phyloP scores from a whole-genome alignment of 2,888 invertebrate genomes.

The Ligdia adustata region DNA sequence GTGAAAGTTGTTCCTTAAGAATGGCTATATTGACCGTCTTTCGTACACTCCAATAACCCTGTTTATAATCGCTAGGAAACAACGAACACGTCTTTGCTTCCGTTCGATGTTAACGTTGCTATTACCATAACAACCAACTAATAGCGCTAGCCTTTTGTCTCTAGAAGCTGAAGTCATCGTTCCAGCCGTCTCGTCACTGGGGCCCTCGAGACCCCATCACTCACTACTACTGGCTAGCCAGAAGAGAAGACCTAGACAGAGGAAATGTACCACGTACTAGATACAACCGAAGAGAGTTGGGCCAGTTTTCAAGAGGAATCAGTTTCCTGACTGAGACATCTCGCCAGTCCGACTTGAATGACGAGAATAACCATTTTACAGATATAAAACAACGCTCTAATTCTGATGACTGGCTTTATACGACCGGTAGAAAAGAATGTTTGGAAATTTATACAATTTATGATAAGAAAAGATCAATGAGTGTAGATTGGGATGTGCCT shows the following conservation, averaged over 20 bases:
- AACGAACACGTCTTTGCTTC: no score
- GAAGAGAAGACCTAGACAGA: slow-evolving; percentile 54
- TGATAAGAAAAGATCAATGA: slow-evolving; percentile 51
- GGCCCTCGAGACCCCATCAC: slow-evolving; percentile 75
- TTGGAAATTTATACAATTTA: slow-evolving; percentile 34
- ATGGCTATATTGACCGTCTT: no score
- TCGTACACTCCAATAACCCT: no score
- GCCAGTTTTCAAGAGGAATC: slow-evolving; percentile 56
- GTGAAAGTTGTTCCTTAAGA: no score
- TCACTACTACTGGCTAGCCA: slow-evolving; percentile 72
- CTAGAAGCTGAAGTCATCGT: slow-evolving; percentile 72
- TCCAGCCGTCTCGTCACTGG: slow-evolving; percentile 72
- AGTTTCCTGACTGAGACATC: slow-evolving; percentile 44
- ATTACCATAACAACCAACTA: no score
- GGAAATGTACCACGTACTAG: slow-evolving; percentile 38
- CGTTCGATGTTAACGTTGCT: no score
- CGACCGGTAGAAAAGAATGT: slow-evolving; percentile 49
- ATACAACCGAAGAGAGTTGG: slow-evolving; percentile 54
- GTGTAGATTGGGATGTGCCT: slow-evolving; percentile 53
- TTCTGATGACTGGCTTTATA: slow-evolving; percentile 69
- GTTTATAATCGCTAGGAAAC: no score
- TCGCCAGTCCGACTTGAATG: slow-evolving; percentile 12
- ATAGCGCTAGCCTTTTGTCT: slow-evolving; percentile 27
- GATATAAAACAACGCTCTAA: slow-evolving; percentile 55
- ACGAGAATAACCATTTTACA: not conserved